Percentiles rank a stretch among this genome's conserved stretches.
Evolutionary conservation across 1,140 invertebrate species (phyloP).

Genomic region (Nasonia vitripennis): DNA sequence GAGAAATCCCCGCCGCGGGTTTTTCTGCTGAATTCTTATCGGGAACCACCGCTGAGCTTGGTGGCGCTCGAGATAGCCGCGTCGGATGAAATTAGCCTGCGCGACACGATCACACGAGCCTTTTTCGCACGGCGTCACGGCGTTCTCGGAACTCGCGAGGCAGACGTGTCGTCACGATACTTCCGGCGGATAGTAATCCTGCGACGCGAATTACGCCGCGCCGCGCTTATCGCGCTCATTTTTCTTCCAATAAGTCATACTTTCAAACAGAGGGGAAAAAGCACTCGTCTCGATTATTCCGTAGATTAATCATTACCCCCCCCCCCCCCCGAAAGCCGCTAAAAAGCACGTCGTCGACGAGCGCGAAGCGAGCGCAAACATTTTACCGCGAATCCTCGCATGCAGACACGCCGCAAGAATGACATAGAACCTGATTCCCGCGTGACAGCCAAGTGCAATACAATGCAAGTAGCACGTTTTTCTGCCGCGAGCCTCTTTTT

Average conservation of each 20-base stretch:
- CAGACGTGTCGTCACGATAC: slow-evolving; percentile 72
- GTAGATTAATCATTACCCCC: slow-evolving; percentile 6
- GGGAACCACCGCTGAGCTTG: no score
- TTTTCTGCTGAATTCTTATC: no score
- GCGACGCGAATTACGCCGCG: slow-evolving; percentile 61
- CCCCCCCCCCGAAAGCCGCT: slow-evolving; percentile 18
- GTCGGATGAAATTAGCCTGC: slow-evolving; percentile 57
- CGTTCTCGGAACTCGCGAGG: slow-evolving; percentile 70
- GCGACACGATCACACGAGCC: slow-evolving; percentile 73
- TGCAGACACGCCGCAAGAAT: not conserved
- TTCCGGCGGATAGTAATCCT: slow-evolving; percentile 68
- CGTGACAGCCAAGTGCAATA: not conserved
- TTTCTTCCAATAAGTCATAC: no score
- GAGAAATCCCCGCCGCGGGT: no score
- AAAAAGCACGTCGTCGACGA: not conserved
- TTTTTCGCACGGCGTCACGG: slow-evolving; percentile 72
- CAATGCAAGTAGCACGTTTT: slow-evolving; percentile 15
- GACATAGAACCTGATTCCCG: slow-evolving; percentile 10
- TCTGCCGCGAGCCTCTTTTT: not conserved
- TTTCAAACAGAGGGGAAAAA: no score
- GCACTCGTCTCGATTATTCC: not conserved
- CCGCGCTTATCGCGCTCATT: no score
- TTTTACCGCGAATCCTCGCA: not conserved
- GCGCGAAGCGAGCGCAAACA: slow-evolving; percentile 36
- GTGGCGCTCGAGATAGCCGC: no score